Evolutionary conservation across 2,888 invertebrate genomes (phyloP), one percentile per base, ranked within the genome.

Genomic region (Dynastes hyllus): DNA sequence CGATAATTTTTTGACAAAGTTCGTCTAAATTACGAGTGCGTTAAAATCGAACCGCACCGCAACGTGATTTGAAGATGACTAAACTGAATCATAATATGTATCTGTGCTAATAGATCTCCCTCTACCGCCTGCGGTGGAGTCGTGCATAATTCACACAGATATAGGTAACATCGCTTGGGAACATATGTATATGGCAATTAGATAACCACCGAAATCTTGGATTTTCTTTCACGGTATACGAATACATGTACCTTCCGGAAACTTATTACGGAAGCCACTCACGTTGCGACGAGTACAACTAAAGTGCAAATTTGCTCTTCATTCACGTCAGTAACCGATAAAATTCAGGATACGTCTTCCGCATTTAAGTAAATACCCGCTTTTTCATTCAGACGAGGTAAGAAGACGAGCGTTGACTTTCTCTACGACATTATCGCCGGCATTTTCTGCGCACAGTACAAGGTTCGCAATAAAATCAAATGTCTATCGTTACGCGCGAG

Each of bases 281-380:
- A 58, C 61, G 45, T 75, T 11, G 13, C 61, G 22, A 5, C 16
- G 8, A 37, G 13, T 61, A 75, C 71, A 45, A 58, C n/a, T 27
- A 61, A 63, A 75, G 22, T 61, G 73, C 61, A 61, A 75, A 61
- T 61, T 61, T 61, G 51, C 29, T 69, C 16, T 69, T 69, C 40
- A 69, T 51, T 53, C 27, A 40, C 13, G 40, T 45, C 61, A 63
- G 45, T 32, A 61, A 16, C 73, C 22, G 55, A 61, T 61, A 75
- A 75, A 27, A 75, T 75, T 61, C 73, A 61, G 29, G 27, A 75
- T 61, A 27, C 73, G 61, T 75, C 61, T 75, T 75, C 73, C 61
- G 73, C 73, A 45, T 75, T 75, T 75, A 63, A 75, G 73, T 75
- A 75, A 75, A 63, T 75, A 61, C 45, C 27, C 61, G n/a, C 63